Base-by-base conservation (phyloP, 2,888 invertebrate species). In the Eristalis pertinax region DNA sequence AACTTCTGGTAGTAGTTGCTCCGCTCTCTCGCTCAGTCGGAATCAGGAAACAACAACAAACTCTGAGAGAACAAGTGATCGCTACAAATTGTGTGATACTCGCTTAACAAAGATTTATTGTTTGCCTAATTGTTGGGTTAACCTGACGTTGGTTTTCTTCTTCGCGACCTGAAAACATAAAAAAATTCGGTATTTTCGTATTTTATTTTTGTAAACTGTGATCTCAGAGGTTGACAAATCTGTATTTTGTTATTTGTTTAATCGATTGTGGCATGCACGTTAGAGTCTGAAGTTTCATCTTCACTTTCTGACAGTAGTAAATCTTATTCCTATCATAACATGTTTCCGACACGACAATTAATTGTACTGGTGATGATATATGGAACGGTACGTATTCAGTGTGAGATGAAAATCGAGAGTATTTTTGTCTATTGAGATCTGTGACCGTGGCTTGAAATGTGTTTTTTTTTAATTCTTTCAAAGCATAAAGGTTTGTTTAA, bases 381-480 rank as follows among this genome's bases (percentile, higher is more conserved):
- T 67, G 80, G 58, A 75, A 84, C 80, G 84, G 84, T 84, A 76
- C 56, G 84, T 84, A 72, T 35, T 15, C n/a, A 50, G 19, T 19
- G 50, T 50, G 19, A 50, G 50, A 19, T 50, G 19, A 8, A 7
- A 50, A 50, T 19, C n/a, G n/a, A 8, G 19, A 50, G 19, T n/a
- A 50, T 7, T 50, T 50, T 50, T 50, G n/a, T 19, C 19, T 19
- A 8, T 50, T 5, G 7, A 50, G 50, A 50, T 50, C 19, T 19
- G 19, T 19, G 19, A 50, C 50, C 2, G 50, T 50, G n/a, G 50
- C 7, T n/a, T 19, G 3, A 19, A 19, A 43, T 43, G 43, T 43
- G 43, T 43, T 50, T n/a, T 19, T 8, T 19, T 19, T 19, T 5
- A 50, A 19, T 56, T 69, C 50, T 69, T 15, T 29, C 19, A 50